These are phyloP conservation scores for Ceraclea dissimilis DNA, from an alignment of 2,888 invertebrate species.

Conservation along the genomic window DNA sequence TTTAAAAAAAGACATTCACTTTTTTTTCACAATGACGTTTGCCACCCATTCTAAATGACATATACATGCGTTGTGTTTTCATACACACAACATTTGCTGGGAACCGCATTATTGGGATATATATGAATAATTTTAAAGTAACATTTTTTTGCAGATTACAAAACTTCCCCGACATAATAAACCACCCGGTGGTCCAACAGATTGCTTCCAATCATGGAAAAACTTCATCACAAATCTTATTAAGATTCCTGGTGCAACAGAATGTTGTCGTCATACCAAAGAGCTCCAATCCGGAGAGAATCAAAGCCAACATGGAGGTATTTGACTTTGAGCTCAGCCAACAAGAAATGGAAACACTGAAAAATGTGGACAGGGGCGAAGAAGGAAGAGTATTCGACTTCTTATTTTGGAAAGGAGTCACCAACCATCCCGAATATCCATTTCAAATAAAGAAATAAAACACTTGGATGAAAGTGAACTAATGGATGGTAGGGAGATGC, in stretches of 20 bases:
- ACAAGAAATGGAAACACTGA: slow-evolving; percentile 48
- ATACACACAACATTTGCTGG: too few species aligned
- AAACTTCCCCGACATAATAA: slow-evolving; percentile 54
- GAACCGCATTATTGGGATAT: too few species aligned
- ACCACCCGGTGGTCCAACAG: slow-evolving; percentile 49
- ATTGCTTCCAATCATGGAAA: slow-evolving; percentile 53
- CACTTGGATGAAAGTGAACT: too few species aligned
- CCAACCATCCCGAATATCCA: slow-evolving; percentile 64
- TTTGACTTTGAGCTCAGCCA: slow-evolving; percentile 54
- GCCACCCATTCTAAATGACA: too few species aligned
- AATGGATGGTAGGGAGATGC: too few species aligned
- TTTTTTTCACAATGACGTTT: too few species aligned
- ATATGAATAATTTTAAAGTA: too few species aligned
- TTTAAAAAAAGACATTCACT: too few species aligned
- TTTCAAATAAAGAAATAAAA: slow-evolving; percentile 34
- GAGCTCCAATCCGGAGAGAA: slow-evolving; percentile 60
- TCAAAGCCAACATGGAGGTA: slow-evolving; percentile 62
- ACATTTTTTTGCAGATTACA: slow-evolving; percentile 40
- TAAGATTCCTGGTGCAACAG: slow-evolving; percentile 62
- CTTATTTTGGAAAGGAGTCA: slow-evolving; percentile 57
- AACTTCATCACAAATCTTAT: slow-evolving; percentile 61
- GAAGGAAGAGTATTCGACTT: slow-evolving; percentile 62
- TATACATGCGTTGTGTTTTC: too few species aligned
- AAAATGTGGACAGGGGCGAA: slow-evolving; percentile 53
- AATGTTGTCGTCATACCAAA: slow-evolving; percentile 70